Percentiles rank a stretch among this genome's conserved stretches.
Conservation (phyloP, 2,113 vertebrate genomes). For the Antigone vipio region DNA sequence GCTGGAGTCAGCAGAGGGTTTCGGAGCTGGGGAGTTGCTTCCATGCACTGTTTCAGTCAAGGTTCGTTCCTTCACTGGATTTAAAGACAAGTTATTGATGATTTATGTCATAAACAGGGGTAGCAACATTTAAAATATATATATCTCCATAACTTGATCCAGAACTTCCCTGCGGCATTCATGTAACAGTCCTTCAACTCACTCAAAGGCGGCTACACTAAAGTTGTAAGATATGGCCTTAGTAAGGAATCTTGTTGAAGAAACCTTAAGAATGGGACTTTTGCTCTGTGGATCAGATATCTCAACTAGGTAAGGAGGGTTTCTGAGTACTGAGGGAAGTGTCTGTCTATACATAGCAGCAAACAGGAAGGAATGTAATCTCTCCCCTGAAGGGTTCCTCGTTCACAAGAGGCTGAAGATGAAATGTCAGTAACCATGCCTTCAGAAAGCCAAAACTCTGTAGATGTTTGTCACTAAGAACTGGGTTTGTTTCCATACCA, state of each 20-base stretch:
- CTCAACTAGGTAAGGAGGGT: not conserved
- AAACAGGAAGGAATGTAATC: not conserved
- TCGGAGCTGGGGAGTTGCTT: not conserved
- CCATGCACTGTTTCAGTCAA: not conserved
- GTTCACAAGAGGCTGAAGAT: not conserved
- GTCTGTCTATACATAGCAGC: not conserved
- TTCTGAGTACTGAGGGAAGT: not conserved
- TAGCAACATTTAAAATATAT: not conserved
- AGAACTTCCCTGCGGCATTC: not conserved
- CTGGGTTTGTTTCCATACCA: not conserved
- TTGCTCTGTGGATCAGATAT: not conserved
- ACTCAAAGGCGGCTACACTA: not conserved
- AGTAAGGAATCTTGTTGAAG: not conserved
- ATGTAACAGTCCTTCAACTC: rapidly evolving
- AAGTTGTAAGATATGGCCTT: not conserved
- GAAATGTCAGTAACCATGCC: not conserved
- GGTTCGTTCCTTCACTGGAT: not conserved
- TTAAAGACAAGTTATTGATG: not conserved
- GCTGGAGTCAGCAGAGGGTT: not conserved
- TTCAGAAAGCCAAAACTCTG: not conserved
- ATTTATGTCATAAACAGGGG: not conserved
- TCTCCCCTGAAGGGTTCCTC: not conserved
- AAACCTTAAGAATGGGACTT: not conserved
- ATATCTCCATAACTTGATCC: not conserved
- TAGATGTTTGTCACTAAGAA: not conserved